phyloP scores from a whole-genome alignment of 2,888 invertebrate genomes.

The Lymantria monacha region DNA sequence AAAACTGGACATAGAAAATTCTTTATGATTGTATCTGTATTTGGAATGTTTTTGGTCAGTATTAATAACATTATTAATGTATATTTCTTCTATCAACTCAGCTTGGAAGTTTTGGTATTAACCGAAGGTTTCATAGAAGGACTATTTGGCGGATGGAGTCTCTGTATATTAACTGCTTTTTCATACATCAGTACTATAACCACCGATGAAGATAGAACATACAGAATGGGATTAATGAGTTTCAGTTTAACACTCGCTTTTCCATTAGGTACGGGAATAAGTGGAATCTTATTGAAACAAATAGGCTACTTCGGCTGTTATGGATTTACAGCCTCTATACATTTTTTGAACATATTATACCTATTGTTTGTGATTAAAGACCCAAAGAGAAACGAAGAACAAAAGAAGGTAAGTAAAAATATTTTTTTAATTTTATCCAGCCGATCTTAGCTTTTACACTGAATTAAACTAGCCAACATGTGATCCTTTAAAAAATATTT shows the following conservation, averaged over 20 bases:
- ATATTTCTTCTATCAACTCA: background rate
- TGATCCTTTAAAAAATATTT: no score
- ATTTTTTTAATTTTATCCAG: no score
- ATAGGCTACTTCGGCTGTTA: conserved; percentile 69
- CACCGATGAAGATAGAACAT: background rate
- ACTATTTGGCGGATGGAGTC: background rate
- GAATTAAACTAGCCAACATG: no score
- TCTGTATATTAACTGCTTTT: background rate
- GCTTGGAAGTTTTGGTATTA: background rate
- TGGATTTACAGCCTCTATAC: conserved; percentile 84
- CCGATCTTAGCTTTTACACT: no score
- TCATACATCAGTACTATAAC: background rate
- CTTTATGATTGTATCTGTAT: background rate
- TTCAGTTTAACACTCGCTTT: background rate
- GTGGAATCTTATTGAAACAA: background rate
- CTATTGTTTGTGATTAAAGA: conserved; percentile 86
- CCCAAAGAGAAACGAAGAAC: conserved; percentile 59
- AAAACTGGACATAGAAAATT: background rate
- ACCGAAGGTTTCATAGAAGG: background rate
- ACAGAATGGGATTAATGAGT: background rate
- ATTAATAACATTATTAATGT: background rate
- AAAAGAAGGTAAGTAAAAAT: conserved; percentile 51
- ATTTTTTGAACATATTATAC: conserved; percentile 86
- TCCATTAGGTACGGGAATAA: conserved; percentile 10
- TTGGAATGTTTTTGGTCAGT: background rate